A percentile compares a stretch with the other conserved stretches of the same genome.
These are phyloP conservation scores for Coleophora deauratella DNA, from an alignment of 2,888 invertebrate genomes.

Conservation along the genomic window DNA sequence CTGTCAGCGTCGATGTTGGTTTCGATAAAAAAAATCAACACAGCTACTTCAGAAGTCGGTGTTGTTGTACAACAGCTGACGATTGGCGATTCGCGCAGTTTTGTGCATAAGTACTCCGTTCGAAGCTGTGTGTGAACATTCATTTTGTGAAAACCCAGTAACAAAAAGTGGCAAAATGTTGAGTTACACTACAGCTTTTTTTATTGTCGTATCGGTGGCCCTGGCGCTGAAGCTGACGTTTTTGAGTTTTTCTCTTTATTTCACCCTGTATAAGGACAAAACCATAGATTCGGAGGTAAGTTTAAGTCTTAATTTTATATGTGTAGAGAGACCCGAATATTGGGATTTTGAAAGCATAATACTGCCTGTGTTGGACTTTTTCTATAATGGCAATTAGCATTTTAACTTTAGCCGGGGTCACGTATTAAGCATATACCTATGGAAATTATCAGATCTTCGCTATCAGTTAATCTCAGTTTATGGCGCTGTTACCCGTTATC, in stretches of 20 bases:
- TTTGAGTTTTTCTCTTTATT: conserved; percentile 56
- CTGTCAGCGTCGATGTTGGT: conserved; percentile 25
- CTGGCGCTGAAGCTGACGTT: conserved; percentile 56
- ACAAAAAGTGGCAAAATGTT: conserved; percentile 23
- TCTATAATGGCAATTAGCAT: too few relatives aligned
- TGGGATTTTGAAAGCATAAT: too few relatives aligned
- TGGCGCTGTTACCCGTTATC: too few relatives aligned
- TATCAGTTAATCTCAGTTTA: too few relatives aligned
- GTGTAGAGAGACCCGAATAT: too few relatives aligned
- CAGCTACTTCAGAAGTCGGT: conserved; percentile 23
- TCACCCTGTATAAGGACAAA: conserved; percentile 40
- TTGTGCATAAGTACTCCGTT: conserved; percentile 30
- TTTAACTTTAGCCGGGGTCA: too few relatives aligned
- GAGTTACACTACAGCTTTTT: conserved; percentile 35
- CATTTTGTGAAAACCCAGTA: conserved; percentile 9
- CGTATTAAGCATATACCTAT: too few relatives aligned
- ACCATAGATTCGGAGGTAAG: conserved; percentile 33
- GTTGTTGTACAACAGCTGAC: conserved; percentile 27
- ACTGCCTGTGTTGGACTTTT: too few relatives aligned
- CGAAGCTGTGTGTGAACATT: conserved; percentile 12
- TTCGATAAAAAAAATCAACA: conserved; percentile 52
- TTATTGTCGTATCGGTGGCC: conserved; percentile 59
- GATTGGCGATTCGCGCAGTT: conserved; percentile 32
- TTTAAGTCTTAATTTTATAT: too few relatives aligned
- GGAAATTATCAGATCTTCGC: too few relatives aligned